A percentile compares a stretch with the other conserved stretches of the same genome.
These are phyloP conservation scores for Laodelphax striatellus DNA, from an alignment of 1,140 invertebrate genomes.

Conservation along the genomic window DNA sequence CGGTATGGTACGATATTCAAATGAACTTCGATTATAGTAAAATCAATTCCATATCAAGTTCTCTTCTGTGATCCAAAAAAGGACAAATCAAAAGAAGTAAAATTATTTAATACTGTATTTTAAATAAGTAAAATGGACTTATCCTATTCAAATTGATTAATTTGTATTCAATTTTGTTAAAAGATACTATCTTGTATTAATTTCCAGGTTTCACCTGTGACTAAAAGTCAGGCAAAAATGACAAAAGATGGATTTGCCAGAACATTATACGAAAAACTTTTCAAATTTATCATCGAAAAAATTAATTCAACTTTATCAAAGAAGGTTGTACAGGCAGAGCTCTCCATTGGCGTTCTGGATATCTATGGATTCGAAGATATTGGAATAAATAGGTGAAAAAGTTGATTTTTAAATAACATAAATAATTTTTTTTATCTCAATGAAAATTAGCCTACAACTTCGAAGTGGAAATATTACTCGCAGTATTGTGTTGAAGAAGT, in stretches of 20 bases:
- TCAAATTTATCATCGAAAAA: slow-evolving; percentile 80
- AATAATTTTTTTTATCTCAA: no score
- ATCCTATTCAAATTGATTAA: no score
- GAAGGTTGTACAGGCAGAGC: slow-evolving; percentile 43
- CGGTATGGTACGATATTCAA: no score
- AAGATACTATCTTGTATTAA: neutral
- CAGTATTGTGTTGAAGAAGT: no score
- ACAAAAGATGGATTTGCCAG: slow-evolving; percentile 86
- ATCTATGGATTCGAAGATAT: slow-evolving; percentile 98
- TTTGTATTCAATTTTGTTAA: no score
- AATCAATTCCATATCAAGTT: no score
- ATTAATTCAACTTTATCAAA: slow-evolving; percentile 82
- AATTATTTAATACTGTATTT: no score
- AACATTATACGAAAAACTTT: slow-evolving; percentile 83
- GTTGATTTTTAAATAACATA: neutral
- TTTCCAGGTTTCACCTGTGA: slow-evolving; percentile 44
- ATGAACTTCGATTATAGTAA: no score
- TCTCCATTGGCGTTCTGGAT: slow-evolving; percentile 82
- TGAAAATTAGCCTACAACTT: neutral
- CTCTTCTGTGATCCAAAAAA: no score
- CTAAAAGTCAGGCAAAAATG: slow-evolving; percentile 60
- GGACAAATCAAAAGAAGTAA: no score
- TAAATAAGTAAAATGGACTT: no score
- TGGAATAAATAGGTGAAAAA: slow-evolving; percentile 44
- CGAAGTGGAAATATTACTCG: no score